A percentile compares a stretch with the other conserved stretches of the same genome.
Conservation (phyloP, 2,888 invertebrate species). For the Nebria salina region DNA sequence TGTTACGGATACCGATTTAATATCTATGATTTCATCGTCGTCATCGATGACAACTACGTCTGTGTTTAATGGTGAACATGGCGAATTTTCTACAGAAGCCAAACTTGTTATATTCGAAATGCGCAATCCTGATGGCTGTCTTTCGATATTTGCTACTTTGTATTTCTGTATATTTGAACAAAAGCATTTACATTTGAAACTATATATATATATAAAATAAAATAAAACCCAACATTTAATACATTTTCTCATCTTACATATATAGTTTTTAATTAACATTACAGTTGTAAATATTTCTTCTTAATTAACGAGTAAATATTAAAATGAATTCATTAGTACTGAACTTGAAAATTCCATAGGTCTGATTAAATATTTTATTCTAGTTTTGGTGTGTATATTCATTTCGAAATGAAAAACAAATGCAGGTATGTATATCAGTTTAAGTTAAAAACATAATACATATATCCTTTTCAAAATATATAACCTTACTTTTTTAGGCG, state of each 20-base stretch:
- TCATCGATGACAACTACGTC: slow-evolving; percentile 9
- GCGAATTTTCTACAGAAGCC: not conserved
- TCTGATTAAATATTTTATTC: no score
- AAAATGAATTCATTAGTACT: no score
- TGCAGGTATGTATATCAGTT: no score
- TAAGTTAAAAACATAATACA: no score
- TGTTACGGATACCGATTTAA: not conserved
- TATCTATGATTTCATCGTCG: not conserved
- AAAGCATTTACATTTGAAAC: not conserved
- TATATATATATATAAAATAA: not conserved
- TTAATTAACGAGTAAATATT: no score
- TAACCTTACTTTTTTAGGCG: slow-evolving; percentile 24
- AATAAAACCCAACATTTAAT: not conserved
- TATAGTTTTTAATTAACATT: no score
- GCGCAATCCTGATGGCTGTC: not conserved
- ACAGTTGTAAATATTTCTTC: no score
- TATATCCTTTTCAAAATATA: not conserved
- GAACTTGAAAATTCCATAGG: no score
- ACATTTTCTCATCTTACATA: not conserved
- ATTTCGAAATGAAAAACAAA: no score
- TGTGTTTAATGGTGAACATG: not conserved
- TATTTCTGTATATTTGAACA: slow-evolving; percentile 11
- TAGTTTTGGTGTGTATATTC: no score
- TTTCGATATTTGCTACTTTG: not conserved
- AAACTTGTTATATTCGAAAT: slow-evolving; percentile 20